phyloP scores from a whole-genome alignment of 2,888 invertebrate genomes.

The Chaetoderma sp. region DNA sequence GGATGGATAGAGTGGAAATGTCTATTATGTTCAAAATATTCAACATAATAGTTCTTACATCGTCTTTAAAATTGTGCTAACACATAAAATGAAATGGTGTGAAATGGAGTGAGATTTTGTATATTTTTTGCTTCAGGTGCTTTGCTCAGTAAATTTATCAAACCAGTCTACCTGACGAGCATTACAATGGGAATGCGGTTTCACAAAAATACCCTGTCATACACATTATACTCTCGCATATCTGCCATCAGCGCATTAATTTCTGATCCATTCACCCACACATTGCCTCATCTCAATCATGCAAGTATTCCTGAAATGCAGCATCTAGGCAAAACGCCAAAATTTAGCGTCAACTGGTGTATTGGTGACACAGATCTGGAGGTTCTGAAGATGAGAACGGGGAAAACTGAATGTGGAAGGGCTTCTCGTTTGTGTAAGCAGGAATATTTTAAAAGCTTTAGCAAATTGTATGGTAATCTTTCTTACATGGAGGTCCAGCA shows the following conservation, averaged over 20 bases:
- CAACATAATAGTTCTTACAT: too few relatives aligned
- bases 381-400: conserved; percentile 87
- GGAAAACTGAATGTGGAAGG: conserved; percentile 83
- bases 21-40: too few relatives aligned
- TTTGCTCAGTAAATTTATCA: conserved; percentile 68
- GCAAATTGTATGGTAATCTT: conserved; percentile 44
- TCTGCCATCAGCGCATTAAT: conserved; percentile 81
- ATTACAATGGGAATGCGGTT: conserved; percentile 86
- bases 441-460: conserved; percentile 79
- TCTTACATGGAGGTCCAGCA: conserved; percentile 34
- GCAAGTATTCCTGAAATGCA: conserved; percentile 87
- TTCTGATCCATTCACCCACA: conserved; percentile 85
- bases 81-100: too few relatives aligned
- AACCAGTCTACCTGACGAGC: conserved; percentile 91
- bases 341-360: conserved; percentile 90
- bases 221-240: conserved; percentile 70
- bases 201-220: conserved; percentile 87
- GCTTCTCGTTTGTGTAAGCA: conserved; percentile 85
- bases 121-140: conserved; percentile 58
- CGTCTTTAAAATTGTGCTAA: too few relatives aligned
- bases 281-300: conserved; percentile 83
- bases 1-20: too few relatives aligned
- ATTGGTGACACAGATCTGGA: conserved; percentile 77
- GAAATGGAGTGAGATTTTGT: too few relatives aligned
- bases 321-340: conserved; percentile 90